Base-by-base conservation (phyloP, 2,797 vertebrate genomes). In the Prionace glauca region DNA sequence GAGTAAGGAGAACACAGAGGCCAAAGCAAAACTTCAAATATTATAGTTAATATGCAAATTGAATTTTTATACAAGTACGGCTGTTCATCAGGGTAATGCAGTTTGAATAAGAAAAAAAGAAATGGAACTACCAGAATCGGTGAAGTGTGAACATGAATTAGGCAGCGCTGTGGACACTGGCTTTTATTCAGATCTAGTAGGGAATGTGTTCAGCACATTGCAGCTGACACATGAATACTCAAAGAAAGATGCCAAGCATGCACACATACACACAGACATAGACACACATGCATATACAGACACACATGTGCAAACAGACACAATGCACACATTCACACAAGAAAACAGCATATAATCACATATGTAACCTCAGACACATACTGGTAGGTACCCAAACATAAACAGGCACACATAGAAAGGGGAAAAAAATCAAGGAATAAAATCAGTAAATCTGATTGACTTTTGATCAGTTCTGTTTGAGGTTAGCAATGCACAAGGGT, bases 201-300 rank as follows among this genome's bases (percentile, higher is more conserved):
- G 95, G 96, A 96, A 96, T 96, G 96, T 97, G 79, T 95, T 90
- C 96, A 74, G 96, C 96, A 96, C 81, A 96, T 87, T 2, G 91
- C 96, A 97, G 0, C 81, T 96, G 96, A 0, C 22, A 96, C 79
- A 3, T 32, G 95, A 62, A 93, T 14, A 96, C 10, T 94, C 3
- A 79, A 3, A 81, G 93, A 69, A 67, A 79, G 56, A 65, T 79
- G 88, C 56, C 50, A 56, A 4, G 74, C 90, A 95, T n/a, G 94
- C 1, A 0, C 94, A 24, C 22, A 50, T 3, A 87, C 26, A 56
- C 24, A 29, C 11, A 88, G 10, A 26, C 84, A 84, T 0, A 56
- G 1, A 56, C 22, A 26, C 84, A 11, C 22, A n/a, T 11, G 29
- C 87, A 90, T 3, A 65, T 4, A 20, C 11, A 62, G 10, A 90